Percentiles rank a stretch among this genome's conserved stretches.
phyloP scores from a whole-genome alignment of 2,888 invertebrate species.

The Aricia artaxerxes region DNA sequence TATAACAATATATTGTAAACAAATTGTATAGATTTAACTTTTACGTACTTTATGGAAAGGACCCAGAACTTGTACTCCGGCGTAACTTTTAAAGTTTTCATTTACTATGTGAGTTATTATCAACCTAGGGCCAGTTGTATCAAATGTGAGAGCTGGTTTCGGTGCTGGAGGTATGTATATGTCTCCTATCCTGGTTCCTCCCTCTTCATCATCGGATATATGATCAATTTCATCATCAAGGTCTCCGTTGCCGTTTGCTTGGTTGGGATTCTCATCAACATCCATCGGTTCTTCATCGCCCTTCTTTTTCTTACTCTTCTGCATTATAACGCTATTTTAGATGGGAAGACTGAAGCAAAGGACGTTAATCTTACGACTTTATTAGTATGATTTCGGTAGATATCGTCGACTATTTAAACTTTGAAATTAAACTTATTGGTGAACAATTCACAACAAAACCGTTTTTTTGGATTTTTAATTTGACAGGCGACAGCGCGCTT shows the following conservation, averaged over 20 bases:
- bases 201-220: conserved; percentile 82
- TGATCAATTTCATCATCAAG: conserved; percentile 61
- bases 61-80: conserved; percentile 89
- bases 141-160: conserved; percentile 85
- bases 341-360: neutral
- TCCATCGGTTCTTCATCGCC: conserved; percentile 66
- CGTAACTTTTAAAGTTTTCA: conserved; percentile 98
- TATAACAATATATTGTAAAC: neutral
- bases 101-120: conserved; percentile 95
- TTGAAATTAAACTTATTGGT: neutral
- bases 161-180: conserved; percentile 92
- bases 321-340: conserved; percentile 47
- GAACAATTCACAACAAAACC: neutral
- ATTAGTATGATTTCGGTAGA: neutral
- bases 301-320: conserved; percentile 56
- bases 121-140: conserved; percentile 89
- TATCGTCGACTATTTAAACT: neutral
- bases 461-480: neutral
- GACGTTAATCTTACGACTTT: neutral
- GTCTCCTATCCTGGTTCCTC: conserved; percentile 87
- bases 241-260: conserved; percentile 43
- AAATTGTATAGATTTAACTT: too few species aligned
- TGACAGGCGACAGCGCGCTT: neutral
- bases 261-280: conserved; percentile 54
- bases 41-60: conserved; percentile 92